phyloP scores from a whole-genome alignment of 2,888 invertebrate genomes.

The Heliconius ismenius region DNA sequence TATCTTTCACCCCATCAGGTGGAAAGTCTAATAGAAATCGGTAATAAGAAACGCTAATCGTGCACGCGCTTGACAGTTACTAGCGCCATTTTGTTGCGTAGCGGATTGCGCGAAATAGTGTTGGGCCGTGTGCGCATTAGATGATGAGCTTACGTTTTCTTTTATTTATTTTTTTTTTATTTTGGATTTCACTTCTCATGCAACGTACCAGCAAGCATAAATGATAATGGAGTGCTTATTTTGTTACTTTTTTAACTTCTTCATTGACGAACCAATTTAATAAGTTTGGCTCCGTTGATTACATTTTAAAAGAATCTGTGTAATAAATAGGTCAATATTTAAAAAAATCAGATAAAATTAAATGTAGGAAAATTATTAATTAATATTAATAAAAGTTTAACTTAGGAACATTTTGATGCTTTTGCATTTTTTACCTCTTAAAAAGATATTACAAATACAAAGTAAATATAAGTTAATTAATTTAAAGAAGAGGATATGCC shows the following conservation, averaged over 20 bases:
- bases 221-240: background rate
- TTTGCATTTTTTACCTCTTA: background rate
- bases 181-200: background rate
- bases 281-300: too few species aligned
- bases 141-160: background rate
- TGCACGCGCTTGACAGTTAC: conserved; percentile 64
- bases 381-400: background rate
- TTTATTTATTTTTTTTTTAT: background rate
- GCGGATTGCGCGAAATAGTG: conserved; percentile 50
- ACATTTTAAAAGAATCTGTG: background rate
- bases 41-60: conserved; percentile 79
- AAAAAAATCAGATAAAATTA: background rate
- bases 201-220: background rate
- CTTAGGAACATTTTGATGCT: background rate
- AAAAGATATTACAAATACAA: background rate
- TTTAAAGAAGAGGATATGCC: background rate
- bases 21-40: conserved; percentile 81
- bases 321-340: background rate
- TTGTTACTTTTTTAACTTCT: background rate
- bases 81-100: conserved; percentile 65
- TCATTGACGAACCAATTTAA: too few species aligned
- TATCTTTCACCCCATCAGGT: conserved; percentile 80
- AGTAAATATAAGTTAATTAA: background rate
- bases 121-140: conserved; percentile 33
- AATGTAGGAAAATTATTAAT: background rate